A percentile compares a stretch with the other conserved stretches of the same genome.
These are phyloP conservation scores for Karalla daura DNA, from an alignment of 2,797 vertebrate species.

Conservation along the genomic window DNA sequence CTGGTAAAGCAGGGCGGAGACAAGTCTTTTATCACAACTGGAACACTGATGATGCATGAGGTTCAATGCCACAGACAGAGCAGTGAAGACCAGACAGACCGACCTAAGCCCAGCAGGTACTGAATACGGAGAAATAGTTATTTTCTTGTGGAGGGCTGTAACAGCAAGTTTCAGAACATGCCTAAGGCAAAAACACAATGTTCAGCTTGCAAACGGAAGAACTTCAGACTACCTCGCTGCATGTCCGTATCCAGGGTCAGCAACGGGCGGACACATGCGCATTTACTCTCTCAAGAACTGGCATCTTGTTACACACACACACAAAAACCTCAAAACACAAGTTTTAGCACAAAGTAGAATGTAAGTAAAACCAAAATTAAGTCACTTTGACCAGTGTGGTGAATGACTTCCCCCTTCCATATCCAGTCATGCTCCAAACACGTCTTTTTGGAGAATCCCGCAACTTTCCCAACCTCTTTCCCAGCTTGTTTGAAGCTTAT, in stretches of 20 bases:
- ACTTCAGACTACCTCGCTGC: not conserved
- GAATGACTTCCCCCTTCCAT: too few relatives aligned
- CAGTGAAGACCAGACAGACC: conserved; percentile 18
- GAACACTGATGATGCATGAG: conserved; percentile 19
- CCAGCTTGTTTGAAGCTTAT: too few relatives aligned
- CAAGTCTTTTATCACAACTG: conserved; percentile 5
- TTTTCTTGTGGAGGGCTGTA: conserved; percentile 5
- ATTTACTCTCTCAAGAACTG: not conserved
- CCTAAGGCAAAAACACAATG: conserved; percentile 40
- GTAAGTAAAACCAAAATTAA: too few relatives aligned
- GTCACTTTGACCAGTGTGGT: too few relatives aligned
- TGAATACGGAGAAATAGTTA: conserved; percentile 13
- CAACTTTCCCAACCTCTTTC: too few relatives aligned
- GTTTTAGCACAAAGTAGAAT: too few relatives aligned
- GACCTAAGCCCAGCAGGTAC: conserved; percentile 27
- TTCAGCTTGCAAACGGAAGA: conserved; percentile 25
- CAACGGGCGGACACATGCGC: not conserved
- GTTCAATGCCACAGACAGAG: not conserved
- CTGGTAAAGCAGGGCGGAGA: conserved; percentile 12
- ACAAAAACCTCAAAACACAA: too few relatives aligned
- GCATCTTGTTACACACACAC: conserved; percentile 1
- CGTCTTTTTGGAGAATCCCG: too few relatives aligned
- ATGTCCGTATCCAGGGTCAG: conserved; percentile 12
- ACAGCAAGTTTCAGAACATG: conserved; percentile 41
- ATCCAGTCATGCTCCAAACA: too few relatives aligned